phyloP scores from a whole-genome alignment of 2,113 vertebrate genomes.

The Hippocampus mohnikei region DNA sequence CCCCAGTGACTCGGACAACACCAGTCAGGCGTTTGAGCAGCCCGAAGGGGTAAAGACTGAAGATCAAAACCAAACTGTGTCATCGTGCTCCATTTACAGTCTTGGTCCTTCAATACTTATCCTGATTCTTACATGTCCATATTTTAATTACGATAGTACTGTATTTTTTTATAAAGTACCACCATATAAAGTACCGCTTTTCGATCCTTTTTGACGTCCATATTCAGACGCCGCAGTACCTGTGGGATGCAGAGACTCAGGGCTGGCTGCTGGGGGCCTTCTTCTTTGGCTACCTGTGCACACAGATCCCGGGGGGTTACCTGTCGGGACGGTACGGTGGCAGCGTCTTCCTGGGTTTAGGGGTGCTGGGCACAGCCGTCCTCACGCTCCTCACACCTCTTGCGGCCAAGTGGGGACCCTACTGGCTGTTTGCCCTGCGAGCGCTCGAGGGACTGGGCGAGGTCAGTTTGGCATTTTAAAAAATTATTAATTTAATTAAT shows the following conservation, averaged over 20 bases:
- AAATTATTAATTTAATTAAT: no score
- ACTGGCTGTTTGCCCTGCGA: constrained; percentile 71
- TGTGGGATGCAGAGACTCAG: constrained; percentile 70
- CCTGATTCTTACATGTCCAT: no score
- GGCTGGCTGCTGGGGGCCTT: constrained; percentile 81
- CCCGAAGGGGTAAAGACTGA: constrained; percentile 50
- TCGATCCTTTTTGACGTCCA: background rate
- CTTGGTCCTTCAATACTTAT: no score
- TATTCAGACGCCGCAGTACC: constrained; percentile 59
- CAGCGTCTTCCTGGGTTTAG: constrained; percentile 72
- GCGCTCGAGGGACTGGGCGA: constrained; percentile 72
- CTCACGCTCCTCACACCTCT: constrained; percentile 78
- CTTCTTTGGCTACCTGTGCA: constrained; percentile 81
- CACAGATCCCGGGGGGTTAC: constrained; percentile 81
- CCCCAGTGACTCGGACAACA: constrained; percentile 26
- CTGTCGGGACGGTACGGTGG: constrained; percentile 77
- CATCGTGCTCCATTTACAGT: no score
- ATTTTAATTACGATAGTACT: no score
- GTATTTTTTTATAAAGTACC: no score
- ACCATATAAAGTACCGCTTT: no score
- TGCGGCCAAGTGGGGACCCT: constrained; percentile 69
- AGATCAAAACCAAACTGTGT: no score
- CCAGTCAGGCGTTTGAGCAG: constrained; percentile 28
- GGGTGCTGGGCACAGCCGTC: constrained; percentile 72
- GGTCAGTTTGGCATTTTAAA: constrained; percentile 44